A percentile compares a stretch with the other conserved stretches of the same genome.
Evolutionary conservation across 2,113 vertebrate genomes (phyloP).

Genomic region (Corapipo altera): DNA sequence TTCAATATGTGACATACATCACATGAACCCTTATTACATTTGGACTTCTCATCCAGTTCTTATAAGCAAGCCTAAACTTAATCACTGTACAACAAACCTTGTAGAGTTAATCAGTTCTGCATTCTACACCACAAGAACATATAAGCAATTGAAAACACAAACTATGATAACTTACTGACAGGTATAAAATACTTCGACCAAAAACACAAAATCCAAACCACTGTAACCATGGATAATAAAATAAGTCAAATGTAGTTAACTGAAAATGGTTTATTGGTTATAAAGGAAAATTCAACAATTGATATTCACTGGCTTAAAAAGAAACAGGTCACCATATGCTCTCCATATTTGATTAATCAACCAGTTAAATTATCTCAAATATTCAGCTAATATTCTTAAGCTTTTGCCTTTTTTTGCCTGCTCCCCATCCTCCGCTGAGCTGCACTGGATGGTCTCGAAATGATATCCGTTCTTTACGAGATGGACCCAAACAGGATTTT

Average conservation of each 20-base stretch:
- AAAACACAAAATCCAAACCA: not conserved
- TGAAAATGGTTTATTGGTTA: slow-evolving; percentile 15
- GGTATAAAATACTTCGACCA: slow-evolving; percentile 38
- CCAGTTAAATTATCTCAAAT: not conserved
- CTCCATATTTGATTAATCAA: not conserved
- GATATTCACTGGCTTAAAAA: slow-evolving; percentile 44
- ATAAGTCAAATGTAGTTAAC: slow-evolving; percentile 25
- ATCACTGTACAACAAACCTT: not conserved
- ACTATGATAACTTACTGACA: slow-evolving; percentile 33
- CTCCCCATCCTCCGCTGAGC: slow-evolving; percentile 90
- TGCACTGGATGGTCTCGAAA: slow-evolving; percentile 83
- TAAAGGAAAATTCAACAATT: not conserved
- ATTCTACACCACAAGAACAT: not conserved
- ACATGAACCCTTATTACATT: not conserved
- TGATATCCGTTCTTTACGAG: slow-evolving; percentile 83
- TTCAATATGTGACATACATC: not conserved
- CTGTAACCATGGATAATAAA: slow-evolving; percentile 35
- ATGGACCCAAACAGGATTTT: slow-evolving; percentile 64
- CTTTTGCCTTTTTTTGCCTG: slow-evolving; percentile 83
- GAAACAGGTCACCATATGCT: slow-evolving; percentile 20
- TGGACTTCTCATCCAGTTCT: not conserved
- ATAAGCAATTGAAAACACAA: slow-evolving; percentile 35
- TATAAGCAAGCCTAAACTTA: not conserved
- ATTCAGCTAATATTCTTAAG: slow-evolving; percentile 53
- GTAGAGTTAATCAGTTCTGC: slow-evolving; percentile 9